Evolutionary conservation across 2,113 vertebrate species (phyloP), one percentile per base, ranked within the genome.

Genomic region (Vireo altiloquus): DNA sequence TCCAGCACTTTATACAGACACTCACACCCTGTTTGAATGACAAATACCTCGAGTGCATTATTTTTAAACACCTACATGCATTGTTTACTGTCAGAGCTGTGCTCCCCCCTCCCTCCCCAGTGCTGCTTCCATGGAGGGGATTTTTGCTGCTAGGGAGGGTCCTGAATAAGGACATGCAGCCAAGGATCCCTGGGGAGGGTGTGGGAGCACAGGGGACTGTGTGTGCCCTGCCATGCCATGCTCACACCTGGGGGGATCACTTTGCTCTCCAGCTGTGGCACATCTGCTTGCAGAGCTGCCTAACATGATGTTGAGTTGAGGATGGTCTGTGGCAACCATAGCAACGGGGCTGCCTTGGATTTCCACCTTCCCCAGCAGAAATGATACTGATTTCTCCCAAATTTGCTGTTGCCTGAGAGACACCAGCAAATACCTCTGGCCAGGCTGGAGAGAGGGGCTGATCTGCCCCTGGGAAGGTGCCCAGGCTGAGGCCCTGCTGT

Each of bases 261-360:
- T 83, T 60, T 25, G 69, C 53, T 82, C 52, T 69, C 90, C 95
- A 96, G 92, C 95, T 95, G 90, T 16, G 3, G 31, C 86, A 82
- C 95, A 95, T 88, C 94, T 80, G 79, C 64, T 61, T 47, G 71
- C 82, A 78, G 82, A 82, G 35, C 87, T 87, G 93, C 70, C 82
- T 16, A 20, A 27, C 8, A 1, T 24, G 57, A 15, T 47, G 46
- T 3, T 72, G 24, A 25, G 15, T 35, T 1, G 1, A 91, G 79
- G 76, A 85, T 2, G 1, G 54, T 53, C 86, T 77, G 88, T 0
- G 4, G 96, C 92, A 95, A 70, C 92, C 96, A 97, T 93, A 54
- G 94, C 95, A 97, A 94, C 86, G 0, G 72, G 35, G 47, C 94
- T 93, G 89, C 79, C 64, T 74, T 44, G 64, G 15, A 30, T 94